A percentile compares a stretch with the other conserved stretches of the same genome.
Conservation (phyloP, 2,888 invertebrate genomes). For the Netelia virgata region DNA sequence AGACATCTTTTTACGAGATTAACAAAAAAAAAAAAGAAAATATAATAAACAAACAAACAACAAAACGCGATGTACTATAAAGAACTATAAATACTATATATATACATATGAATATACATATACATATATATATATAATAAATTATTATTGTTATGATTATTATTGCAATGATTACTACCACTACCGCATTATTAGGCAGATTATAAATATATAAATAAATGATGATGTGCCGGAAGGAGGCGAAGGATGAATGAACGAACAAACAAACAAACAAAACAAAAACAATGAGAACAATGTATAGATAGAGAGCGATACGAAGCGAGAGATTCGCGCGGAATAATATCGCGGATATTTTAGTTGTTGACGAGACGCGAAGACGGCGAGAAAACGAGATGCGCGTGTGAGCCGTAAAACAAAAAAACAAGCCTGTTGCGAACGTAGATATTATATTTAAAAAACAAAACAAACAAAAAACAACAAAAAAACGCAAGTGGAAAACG, state of each 20-base stretch:
- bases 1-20: conserved; percentile 79
- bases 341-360: conserved; percentile 76
- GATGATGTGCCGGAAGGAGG: conserved; percentile 69
- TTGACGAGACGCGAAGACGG: conserved; percentile 59
- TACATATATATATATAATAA: conserved; percentile 62
- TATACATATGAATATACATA: conserved; percentile 66
- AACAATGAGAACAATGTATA: conserved; percentile 71
- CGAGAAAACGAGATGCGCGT: conserved; percentile 65
- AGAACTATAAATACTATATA: conserved; percentile 80
- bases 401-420: background rate
- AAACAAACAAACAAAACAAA: conserved; percentile 70
- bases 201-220: conserved; percentile 71
- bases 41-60: conserved; percentile 55
- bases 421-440: conserved; percentile 61
- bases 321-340: conserved; percentile 61
- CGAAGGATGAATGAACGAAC: conserved; percentile 67
- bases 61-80: conserved; percentile 81
- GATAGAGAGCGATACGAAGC: conserved; percentile 69
- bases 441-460: conserved; percentile 62
- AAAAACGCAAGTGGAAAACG: conserved; percentile 10
- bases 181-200: conserved; percentile 71
- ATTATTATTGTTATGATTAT: conserved; percentile 68
- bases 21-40: conserved; percentile 65
- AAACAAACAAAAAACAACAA: conserved; percentile 53
- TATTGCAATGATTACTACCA: conserved; percentile 69